These are phyloP conservation scores for Drosophila atripex DNA, from an alignment of 2,888 invertebrate species.

Conservation along the genomic window DNA sequence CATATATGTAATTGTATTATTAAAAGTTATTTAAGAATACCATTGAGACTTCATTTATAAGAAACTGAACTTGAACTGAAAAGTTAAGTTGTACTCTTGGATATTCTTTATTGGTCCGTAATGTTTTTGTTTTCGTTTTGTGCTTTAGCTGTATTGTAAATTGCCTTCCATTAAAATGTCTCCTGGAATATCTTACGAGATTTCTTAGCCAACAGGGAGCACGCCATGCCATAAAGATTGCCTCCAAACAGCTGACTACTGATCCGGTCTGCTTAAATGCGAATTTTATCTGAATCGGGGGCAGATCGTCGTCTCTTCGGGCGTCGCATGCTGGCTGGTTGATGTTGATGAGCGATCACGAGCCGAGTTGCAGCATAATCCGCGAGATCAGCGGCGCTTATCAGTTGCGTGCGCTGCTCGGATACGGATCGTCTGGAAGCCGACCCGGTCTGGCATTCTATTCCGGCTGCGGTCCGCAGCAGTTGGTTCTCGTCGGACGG, in stretches of 20 bases:
- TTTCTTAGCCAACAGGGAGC: constrained; percentile 15
- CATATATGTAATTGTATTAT: constrained; percentile 11
- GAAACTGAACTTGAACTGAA: not conserved
- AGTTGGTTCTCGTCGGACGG: constrained; percentile 22
- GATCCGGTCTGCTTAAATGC: constrained; percentile 28
- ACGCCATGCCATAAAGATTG: constrained; percentile 30
- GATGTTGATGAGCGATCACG: constrained; percentile 37
- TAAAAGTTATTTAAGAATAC: not conserved
- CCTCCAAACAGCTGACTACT: constrained; percentile 33
- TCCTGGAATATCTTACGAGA: constrained; percentile 10
- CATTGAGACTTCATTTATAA: not conserved
- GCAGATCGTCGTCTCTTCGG: constrained; percentile 7
- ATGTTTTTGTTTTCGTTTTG: constrained; percentile 3
- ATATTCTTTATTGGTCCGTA: not conserved
- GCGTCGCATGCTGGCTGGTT: constrained; percentile 27
- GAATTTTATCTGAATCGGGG: constrained; percentile 21
- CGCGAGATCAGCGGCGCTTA: constrained; percentile 57
- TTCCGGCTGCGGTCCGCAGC: constrained; percentile 31
- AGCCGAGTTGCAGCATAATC: constrained; percentile 54
- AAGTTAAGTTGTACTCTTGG: not conserved
- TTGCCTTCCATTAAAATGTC: constrained; percentile 34
- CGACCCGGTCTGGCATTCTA: constrained; percentile 35
- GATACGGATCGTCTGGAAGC: constrained; percentile 42
- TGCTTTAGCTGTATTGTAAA: constrained; percentile 9
- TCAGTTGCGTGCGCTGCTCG: constrained; percentile 59